A percentile compares a stretch with the other conserved stretches of the same genome.
Conservation (phyloP, 2,797 vertebrate species). For the Atherinosoma microstoma region DNA sequence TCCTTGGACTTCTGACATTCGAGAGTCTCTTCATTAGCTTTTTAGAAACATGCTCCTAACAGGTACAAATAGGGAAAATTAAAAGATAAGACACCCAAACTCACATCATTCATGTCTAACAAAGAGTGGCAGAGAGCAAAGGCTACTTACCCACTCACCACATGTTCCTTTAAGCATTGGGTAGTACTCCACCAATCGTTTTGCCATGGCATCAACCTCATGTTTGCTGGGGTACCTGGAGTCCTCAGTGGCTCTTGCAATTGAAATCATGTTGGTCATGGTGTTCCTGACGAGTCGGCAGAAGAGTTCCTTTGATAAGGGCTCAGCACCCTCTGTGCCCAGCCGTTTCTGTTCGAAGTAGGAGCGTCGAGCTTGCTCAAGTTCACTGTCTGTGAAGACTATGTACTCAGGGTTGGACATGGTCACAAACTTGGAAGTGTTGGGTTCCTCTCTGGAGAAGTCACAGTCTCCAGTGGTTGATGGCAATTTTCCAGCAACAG, state of each 20-base stretch:
- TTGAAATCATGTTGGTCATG: slow-evolving; percentile 55
- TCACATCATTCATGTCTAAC: no score
- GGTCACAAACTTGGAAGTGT: slow-evolving; percentile 43
- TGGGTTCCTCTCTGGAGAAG: slow-evolving; percentile 34
- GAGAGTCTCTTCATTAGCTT: no score
- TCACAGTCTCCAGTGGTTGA: slow-evolving; percentile 9
- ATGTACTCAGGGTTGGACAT: slow-evolving; percentile 56
- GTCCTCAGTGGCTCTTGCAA: slow-evolving; percentile 52
- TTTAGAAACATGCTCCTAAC: no score
- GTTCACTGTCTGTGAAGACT: slow-evolving; percentile 56
- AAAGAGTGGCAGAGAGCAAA: no score
- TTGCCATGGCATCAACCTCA: no score
- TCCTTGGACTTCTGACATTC: no score
- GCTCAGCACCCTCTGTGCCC: slow-evolving; percentile 17
- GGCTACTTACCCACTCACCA: no score
- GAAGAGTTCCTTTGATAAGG: slow-evolving; percentile 49
- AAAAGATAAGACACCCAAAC: no score
- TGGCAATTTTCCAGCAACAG: slow-evolving; percentile 21
- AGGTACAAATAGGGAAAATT: no score
- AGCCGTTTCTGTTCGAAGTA: slow-evolving; percentile 51
- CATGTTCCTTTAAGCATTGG: no score
- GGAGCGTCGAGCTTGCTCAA: slow-evolving; percentile 23
- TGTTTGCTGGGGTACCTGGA: slow-evolving; percentile 54
- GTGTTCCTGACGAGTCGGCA: slow-evolving; percentile 55
- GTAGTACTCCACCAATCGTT: no score